Base-by-base conservation (phyloP, 2,113 vertebrate genomes). In the Rhinopomastus cyanomelas region DNA sequence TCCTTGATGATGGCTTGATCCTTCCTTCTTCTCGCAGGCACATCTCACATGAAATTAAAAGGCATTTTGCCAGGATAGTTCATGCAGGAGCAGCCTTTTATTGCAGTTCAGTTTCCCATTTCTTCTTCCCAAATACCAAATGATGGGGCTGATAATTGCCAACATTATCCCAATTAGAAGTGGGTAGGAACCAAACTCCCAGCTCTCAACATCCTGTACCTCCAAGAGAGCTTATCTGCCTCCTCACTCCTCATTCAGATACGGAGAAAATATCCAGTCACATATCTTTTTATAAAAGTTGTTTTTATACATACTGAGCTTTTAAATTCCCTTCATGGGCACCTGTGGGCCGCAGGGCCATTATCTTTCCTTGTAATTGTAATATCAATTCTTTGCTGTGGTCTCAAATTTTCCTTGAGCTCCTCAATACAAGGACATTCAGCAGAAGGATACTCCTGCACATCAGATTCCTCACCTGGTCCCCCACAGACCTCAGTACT, bases 31-130 rank as follows among this genome's bases (percentile, higher is more conserved):
- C 94, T 94, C 12, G 1, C 81, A 93, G 93, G 93, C 86, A 12
- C 55, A 88, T 52, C 64, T 90, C 86, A 69, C 59, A 81, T 25
- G 77, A 95, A 94, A 91, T 94, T 88, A 93, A 93, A 88, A 91
- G 77, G 92, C 93, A 55, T 75, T 81, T 89, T 95, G 90, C 95
- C 94, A 95, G 55, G 55, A 68, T 0, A 84, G 22, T 64, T 94
- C 85, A 77, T 85, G 62, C 82, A 89, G 77, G 62, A 91, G 62
- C 90, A 95, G 85, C 80, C 85, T 61, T 49, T 48, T 88, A 51
- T 23, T 55, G 16, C 76, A 77, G 6, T 8, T 85, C 42, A 61
- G 21, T 32, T 91, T 81, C 86, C 42, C 55, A 48, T 34, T 86
- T 55, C 53, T 78, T 84, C 81, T 86, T 86, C 81, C 61, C 66